Percentiles rank a stretch among this genome's conserved stretches.
Evolutionary conservation across 2,113 vertebrate genomes (phyloP).

Genomic region (Diphyllodes magnificus): DNA sequence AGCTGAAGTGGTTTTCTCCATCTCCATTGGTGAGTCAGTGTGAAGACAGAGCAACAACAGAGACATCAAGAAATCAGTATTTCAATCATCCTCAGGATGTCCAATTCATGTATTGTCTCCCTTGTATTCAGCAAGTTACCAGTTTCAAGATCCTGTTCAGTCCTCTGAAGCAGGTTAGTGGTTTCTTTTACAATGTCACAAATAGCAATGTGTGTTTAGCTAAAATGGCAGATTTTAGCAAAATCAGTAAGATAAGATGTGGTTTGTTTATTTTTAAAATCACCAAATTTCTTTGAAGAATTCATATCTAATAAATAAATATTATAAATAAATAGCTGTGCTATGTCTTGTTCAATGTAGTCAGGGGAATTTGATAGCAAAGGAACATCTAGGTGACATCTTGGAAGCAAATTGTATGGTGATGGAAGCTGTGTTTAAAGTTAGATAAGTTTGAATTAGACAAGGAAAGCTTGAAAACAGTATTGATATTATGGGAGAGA

Average conservation of each 20-base stretch:
- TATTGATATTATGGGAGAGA: background rate
- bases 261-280: background rate
- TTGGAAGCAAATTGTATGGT: background rate
- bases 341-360: background rate
- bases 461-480: background rate
- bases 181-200: background rate
- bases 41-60: background rate
- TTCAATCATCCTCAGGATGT: background rate
- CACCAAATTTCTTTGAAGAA: background rate
- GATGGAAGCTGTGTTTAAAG: background rate
- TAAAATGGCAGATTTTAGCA: background rate
- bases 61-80: background rate
- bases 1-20: background rate
- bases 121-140: background rate
- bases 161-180: constrained; percentile 55
- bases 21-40: background rate
- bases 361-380: background rate
- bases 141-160: background rate
- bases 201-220: background rate
- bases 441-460: background rate
- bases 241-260: background rate
- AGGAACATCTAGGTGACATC: background rate
- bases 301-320: background rate
- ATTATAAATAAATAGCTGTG: background rate
- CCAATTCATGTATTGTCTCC: background rate